Evolutionary conservation across 2,113 vertebrate genomes (phyloP), one percentile per base, ranked within the genome.

Genomic region (Salvelinus fontinalis): DNA sequence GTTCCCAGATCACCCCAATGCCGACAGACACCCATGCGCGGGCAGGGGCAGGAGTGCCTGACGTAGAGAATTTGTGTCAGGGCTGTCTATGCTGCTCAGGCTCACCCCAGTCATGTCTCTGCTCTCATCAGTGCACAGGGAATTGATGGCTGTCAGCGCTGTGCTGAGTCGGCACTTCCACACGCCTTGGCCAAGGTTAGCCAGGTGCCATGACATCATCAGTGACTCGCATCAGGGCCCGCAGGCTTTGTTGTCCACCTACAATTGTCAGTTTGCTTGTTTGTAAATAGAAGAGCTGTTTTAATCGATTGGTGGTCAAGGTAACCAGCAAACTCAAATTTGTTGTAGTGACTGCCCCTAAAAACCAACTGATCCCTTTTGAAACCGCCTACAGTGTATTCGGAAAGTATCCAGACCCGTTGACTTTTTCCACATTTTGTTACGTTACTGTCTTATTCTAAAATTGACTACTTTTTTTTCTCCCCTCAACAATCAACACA

Each of bases 61-160:
- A 67, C 26, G 85, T 83, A 79, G 80, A 84, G 87, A 83, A 84
- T 88, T 83, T 90, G 86, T 92, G 90, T 92, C 91, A 91, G 83
- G 78, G 62, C 85, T 91, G 92, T 92, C 92, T 76, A 65, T 84
- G 84, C 83, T 80, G 85, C 88, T 93, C 91, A 91, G 84, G 77
- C 84, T 92, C 91, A 89, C 89, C 86, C 70, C 85, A 82, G 86
- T 81, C 88, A 86, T 82, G 82, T 85, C 76, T 89, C 91, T 86
- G 87, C 89, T 89, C 88, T 90, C 90, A 89, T 92, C 91, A 91
- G 87, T 64, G 79, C 65, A 69, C 84, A 85, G 9, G 83, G 84
- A 89, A 86, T 73, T 86, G 75, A 84, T 83, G 79, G 78, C 85
- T 92, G 88, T 90, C 92, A 90, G 75, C 77, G 74, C 65, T 86